phyloP scores from a whole-genome alignment of 2,113 vertebrate genomes.

The Triplophysa siluroides region DNA sequence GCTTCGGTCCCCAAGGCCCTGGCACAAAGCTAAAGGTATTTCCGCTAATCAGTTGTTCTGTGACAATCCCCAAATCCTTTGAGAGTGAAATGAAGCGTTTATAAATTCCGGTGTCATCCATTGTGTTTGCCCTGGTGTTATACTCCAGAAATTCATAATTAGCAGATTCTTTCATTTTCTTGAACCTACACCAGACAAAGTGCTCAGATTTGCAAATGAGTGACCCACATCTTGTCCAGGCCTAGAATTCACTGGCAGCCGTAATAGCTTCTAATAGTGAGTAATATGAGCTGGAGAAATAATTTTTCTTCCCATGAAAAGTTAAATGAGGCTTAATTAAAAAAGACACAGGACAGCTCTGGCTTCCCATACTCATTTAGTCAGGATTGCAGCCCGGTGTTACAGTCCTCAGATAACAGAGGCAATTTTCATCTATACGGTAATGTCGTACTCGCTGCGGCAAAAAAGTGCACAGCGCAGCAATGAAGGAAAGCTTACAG shows the following conservation, averaged over 20 bases:
- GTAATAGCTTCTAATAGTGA: conserved; percentile 53
- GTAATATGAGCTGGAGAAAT: conserved; percentile 59
- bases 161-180: not conserved
- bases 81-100: not conserved
- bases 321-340: conserved; percentile 67
- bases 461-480: not conserved
- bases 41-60: not conserved
- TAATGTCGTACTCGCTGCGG: not conserved
- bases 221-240: conserved; percentile 49
- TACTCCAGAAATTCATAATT: not conserved
- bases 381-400: not conserved
- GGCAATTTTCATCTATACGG: conserved; percentile 8
- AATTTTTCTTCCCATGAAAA: conserved; percentile 49
- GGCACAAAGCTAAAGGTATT: not conserved
- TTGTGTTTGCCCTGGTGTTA: conserved; percentile 4
- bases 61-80: conserved; percentile 4
- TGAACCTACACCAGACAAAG: conserved; percentile 13
- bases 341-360: conserved; percentile 61
- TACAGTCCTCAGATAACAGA: not conserved
- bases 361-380: conserved; percentile 22
- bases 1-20: not conserved
- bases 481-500: not conserved
- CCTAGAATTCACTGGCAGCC: conserved; percentile 50
- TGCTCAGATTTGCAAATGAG: conserved; percentile 27
- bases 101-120: not conserved